A percentile compares a stretch with the other conserved stretches of the same genome.
phyloP scores from a whole-genome alignment of 2,888 invertebrate genomes.

The Leptinotarsa tumamoca region DNA sequence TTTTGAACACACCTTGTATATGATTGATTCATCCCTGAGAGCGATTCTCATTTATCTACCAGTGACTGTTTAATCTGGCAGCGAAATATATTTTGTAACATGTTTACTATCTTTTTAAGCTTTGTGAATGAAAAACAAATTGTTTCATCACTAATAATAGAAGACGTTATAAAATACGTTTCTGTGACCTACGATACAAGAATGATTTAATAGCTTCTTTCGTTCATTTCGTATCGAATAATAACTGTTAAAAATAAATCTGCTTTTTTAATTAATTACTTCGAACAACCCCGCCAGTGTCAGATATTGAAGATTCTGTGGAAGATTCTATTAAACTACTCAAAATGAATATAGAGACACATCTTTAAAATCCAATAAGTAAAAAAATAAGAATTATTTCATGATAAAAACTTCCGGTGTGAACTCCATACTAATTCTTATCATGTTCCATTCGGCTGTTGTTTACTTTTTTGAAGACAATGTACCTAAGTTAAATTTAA shows the following conservation, averaged over 20 bases:
- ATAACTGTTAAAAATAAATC: neutral
- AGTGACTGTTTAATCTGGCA: no score
- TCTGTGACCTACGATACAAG: neutral
- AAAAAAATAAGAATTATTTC: no score
- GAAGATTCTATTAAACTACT: no score
- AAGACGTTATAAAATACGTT: neutral
- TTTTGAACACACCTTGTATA: neutral
- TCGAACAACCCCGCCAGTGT: neutral
- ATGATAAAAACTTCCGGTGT: no score
- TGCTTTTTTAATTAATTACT: neutral
- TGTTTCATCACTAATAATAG: neutral
- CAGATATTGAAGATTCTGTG: no score
- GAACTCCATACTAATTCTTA: no score
- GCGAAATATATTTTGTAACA: neutral
- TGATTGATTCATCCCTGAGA: neutral
- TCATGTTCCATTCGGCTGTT: no score
- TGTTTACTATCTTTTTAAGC: neutral
- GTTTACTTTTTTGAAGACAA: no score
- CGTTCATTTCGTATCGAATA: neutral
- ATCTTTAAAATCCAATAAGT: no score
- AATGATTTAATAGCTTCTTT: neutral
- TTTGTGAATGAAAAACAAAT: neutral
- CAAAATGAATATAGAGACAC: no score
- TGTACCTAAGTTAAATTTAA: no score
- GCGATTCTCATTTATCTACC: neutral